Percentiles rank a stretch among this genome's conserved stretches.
phyloP scores from a whole-genome alignment of 1,140 invertebrate species.

The Drosophila grimshawi region DNA sequence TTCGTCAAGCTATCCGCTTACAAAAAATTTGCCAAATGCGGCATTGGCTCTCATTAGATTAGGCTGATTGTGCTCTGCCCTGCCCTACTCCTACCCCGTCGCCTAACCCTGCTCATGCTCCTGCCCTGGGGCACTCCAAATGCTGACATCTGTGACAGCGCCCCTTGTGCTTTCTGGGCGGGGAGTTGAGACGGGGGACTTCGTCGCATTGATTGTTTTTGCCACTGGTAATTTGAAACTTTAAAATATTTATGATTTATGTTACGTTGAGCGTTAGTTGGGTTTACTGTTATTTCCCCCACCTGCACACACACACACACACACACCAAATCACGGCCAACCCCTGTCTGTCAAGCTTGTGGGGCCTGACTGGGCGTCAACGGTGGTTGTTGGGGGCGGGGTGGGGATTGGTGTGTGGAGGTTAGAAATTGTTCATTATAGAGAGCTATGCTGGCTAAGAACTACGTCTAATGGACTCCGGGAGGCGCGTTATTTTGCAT shows the following conservation, averaged over 20 bases:
- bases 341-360: constrained; percentile 23
- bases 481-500: constrained; percentile 61
- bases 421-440: constrained; percentile 67
- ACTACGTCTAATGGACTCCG: constrained; percentile 69
- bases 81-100: not conserved
- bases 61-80: constrained; percentile 56
- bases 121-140: constrained; percentile 31
- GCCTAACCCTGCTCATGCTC: not conserved
- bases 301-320: not conserved
- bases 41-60: constrained; percentile 68
- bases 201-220: constrained; percentile 76
- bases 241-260: constrained; percentile 83
- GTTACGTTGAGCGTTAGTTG: constrained; percentile 55
- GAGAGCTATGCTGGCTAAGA: constrained; percentile 49
- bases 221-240: constrained; percentile 82
- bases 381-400: not conserved
- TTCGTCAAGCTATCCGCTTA: constrained; percentile 1
- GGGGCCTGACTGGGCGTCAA: not conserved
- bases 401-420: not conserved
- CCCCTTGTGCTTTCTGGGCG: not conserved
- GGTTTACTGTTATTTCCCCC: not conserved
- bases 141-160: constrained; percentile 51
- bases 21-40: constrained; percentile 53
- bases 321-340: constrained; percentile 42
- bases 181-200: constrained; percentile 27